Evolutionary conservation across 2,888 invertebrate species (phyloP).

Genomic region (Hypomecis atomaria): DNA sequence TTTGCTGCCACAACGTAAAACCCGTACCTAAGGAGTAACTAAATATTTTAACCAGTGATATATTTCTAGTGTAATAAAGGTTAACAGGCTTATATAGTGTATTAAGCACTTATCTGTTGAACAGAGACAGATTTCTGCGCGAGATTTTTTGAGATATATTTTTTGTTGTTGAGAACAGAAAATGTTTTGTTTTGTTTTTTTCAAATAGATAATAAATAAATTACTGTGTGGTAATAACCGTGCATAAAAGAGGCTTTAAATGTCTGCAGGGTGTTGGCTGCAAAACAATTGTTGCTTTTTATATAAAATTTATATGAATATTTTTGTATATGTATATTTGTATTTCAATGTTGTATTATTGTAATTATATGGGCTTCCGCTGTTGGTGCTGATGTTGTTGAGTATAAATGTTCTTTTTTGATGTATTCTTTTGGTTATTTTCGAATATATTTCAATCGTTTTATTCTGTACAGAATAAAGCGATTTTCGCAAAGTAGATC

Average conservation of each 20-base stretch:
- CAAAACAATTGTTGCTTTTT: conserved; percentile 59
- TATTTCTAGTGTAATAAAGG: too few species aligned
- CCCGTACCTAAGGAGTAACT: too few species aligned
- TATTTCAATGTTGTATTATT: conserved; percentile 59
- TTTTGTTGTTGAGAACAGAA: background rate
- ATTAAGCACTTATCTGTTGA: background rate
- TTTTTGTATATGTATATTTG: conserved; percentile 46
- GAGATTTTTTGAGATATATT: too few species aligned
- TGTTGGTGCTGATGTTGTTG: conserved; percentile 66
- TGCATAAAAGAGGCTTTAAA: conserved; percentile 73
- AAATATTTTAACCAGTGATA: too few species aligned
- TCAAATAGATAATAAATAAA: background rate
- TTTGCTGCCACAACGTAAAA: too few species aligned
- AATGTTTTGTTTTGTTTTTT: too few species aligned
- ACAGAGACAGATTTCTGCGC: background rate
- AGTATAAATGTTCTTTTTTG: conserved; percentile 49
- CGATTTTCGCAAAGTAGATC: conserved; percentile 68
- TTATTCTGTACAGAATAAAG: conserved; percentile 50
- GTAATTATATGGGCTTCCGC: conserved; percentile 67
- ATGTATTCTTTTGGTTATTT: conserved; percentile 28
- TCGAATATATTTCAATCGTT: conserved; percentile 43
- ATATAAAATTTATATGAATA: conserved; percentile 42
- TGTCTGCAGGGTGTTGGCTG: conserved; percentile 85
- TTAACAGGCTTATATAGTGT: background rate
- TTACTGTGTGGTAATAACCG: conserved; percentile 77